These are phyloP conservation scores for Andrena hattorfiana DNA, from an alignment of 2,888 invertebrate species.

Conservation along the genomic window DNA sequence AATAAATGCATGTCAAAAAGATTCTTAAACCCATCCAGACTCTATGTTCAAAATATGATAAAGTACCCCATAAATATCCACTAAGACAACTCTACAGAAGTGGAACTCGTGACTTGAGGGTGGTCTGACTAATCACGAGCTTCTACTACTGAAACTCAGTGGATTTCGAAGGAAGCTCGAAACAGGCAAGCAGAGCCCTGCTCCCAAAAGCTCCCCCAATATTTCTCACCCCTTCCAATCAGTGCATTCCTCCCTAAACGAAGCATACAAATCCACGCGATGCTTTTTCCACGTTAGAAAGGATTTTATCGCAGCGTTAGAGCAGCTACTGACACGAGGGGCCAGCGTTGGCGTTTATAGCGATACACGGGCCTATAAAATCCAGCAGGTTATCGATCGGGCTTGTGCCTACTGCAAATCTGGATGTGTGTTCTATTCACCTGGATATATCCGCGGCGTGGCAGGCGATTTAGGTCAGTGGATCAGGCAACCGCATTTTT, in stretches of 20 bases:
- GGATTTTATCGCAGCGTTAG: conserved; percentile 29
- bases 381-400: conserved; percentile 82
- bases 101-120: background rate
- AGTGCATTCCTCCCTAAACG: background rate
- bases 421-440: conserved; percentile 78
- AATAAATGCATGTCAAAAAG: too few relatives aligned
- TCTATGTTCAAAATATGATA: too few relatives aligned
- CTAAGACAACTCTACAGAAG: too few relatives aligned
- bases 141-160: conserved; percentile 29
- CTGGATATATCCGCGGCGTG: conserved; percentile 75
- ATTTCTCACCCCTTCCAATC: background rate
- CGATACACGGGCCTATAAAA: conserved; percentile 76
- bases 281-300: conserved; percentile 27
- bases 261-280: background rate
- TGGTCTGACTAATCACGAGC: conserved; percentile 23
- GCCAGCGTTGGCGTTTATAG: conserved; percentile 52
- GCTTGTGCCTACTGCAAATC: conserved; percentile 81
- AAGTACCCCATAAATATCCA: too few relatives aligned
- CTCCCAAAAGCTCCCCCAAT: background rate
- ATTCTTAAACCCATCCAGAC: too few relatives aligned
- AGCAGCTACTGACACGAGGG: background rate
- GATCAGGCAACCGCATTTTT: conserved; percentile 78
- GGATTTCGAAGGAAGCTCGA: background rate
- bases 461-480: conserved; percentile 82
- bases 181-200: background rate